Evolutionary conservation across 2,797 vertebrate genomes (phyloP).

Genomic region (Halcyon badia): DNA sequence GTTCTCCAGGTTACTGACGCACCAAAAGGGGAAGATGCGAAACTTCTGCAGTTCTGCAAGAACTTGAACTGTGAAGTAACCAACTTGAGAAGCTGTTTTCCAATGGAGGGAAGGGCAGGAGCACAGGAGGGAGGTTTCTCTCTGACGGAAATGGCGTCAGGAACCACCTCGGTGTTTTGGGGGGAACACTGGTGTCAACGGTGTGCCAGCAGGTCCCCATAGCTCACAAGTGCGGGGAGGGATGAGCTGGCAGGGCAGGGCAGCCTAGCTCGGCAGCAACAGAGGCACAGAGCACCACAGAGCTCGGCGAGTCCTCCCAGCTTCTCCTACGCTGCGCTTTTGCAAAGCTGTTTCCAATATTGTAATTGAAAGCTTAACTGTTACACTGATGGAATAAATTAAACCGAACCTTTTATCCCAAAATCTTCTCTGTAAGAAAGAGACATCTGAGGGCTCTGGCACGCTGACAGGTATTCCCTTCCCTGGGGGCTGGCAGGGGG

Average conservation of each 20-base stretch:
- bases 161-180: neutral
- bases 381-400: constrained; percentile 65
- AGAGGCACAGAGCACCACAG: neutral
- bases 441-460: constrained; percentile 55
- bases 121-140: neutral
- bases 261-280: neutral
- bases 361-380: constrained; percentile 50
- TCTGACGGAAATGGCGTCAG: fast-evolving
- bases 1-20: neutral
- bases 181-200: fast-evolving
- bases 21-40: neutral
- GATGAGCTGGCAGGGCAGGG: fast-evolving
- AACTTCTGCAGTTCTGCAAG: neutral
- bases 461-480: constrained; percentile 15
- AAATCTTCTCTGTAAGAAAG: constrained; percentile 40
- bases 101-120: neutral
- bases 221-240: fast-evolving
- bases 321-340: neutral
- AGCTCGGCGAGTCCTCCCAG: neutral
- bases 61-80: neutral
- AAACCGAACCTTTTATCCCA: constrained; percentile 32
- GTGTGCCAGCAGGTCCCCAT: neutral
- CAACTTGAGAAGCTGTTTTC: neutral
- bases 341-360: constrained; percentile 60
- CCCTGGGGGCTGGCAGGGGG: neutral